These are phyloP conservation scores for Ellobius talpinus DNA, from an alignment of 2,113 vertebrate genomes.

Conservation along the genomic window DNA sequence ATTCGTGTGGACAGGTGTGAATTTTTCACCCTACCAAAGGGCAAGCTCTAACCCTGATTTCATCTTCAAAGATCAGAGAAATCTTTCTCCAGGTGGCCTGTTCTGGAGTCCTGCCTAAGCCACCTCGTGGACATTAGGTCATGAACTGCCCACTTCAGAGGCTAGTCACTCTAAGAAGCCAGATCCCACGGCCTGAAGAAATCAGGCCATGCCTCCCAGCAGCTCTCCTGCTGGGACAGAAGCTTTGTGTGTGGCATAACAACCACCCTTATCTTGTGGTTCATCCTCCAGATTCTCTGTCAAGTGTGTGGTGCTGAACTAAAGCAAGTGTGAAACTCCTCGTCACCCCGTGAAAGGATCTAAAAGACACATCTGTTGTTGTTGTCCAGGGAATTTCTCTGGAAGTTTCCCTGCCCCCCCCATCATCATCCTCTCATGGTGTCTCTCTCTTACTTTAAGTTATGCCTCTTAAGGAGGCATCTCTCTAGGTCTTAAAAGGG, in stretches of 20 bases:
- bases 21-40: neutral
- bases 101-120: neutral
- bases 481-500: neutral
- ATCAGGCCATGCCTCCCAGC: neutral
- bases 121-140: accelerated
- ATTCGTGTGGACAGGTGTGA: too few species aligned
- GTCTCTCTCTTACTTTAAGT: neutral
- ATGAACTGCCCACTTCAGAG: neutral
- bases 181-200: neutral
- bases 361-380: neutral
- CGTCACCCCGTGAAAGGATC: neutral
- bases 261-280: neutral
- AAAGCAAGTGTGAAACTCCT: neutral
- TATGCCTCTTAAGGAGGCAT: neutral
- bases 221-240: neutral
- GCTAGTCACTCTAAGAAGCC: neutral
- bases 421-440: neutral
- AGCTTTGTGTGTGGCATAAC: neutral
- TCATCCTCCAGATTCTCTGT: neutral
- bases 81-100: neutral
- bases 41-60: neutral
- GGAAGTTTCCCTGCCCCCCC: too few species aligned
- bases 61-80: neutral
- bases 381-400: neutral
- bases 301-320: neutral